Conservation (phyloP, 2,113 vertebrate species). For the Menura novaehollandiae region DNA sequence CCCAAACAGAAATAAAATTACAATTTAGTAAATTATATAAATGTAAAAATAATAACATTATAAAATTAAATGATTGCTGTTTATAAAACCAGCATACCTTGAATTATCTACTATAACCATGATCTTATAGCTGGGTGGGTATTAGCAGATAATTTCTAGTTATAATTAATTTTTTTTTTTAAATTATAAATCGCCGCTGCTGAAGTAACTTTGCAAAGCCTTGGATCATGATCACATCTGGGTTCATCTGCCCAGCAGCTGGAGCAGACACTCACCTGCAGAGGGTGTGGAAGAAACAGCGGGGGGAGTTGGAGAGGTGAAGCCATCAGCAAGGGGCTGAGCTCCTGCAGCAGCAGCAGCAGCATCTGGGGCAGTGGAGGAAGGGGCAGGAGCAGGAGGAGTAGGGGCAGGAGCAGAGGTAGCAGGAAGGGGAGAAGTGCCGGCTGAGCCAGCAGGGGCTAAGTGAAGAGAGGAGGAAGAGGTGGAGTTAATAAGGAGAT, state of each 20-base stretch:
- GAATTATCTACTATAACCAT: not conserved
- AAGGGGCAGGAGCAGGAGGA: constrained; percentile 74
- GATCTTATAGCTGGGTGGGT: not conserved
- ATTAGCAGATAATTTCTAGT: not conserved
- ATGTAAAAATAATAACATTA: not conserved
- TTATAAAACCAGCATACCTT: not conserved
- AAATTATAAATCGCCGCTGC: not conserved
- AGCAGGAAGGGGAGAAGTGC: constrained; percentile 82
- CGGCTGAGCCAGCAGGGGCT: constrained; percentile 79
- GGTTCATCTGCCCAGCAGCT: not conserved
- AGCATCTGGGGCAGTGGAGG: constrained; percentile 79
- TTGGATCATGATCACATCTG: not conserved
- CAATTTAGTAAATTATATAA: not conserved
- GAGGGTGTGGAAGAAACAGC: constrained; percentile 85
- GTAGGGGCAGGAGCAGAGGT: constrained; percentile 73
- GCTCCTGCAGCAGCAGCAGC: constrained; percentile 80
- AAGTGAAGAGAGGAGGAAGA: constrained; percentile 75
- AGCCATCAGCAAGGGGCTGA: constrained; percentile 84
- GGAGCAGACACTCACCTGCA: constrained; percentile 86
- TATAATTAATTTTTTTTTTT: not conserved
- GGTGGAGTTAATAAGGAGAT: constrained; percentile 72
- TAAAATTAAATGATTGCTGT: not conserved
- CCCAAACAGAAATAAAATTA: not conserved
- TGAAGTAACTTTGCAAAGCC: not conserved
- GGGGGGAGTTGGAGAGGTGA: constrained; percentile 90